These are phyloP conservation scores for Ophioninae sp. DNA, from an alignment of 2,888 invertebrate species.

Conservation along the genomic window DNA sequence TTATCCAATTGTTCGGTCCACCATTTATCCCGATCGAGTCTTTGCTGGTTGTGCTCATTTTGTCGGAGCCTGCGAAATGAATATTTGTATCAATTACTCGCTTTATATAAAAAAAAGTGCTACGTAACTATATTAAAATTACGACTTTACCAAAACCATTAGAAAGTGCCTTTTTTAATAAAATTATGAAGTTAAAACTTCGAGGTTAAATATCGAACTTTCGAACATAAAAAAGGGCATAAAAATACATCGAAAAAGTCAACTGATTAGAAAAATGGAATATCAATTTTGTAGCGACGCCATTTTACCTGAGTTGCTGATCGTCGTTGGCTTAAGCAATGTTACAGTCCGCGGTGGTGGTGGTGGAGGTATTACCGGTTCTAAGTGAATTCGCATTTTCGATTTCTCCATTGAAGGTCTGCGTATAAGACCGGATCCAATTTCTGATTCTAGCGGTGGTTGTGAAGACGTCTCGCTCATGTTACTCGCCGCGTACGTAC, in stretches of 20 bases:
- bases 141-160: no score
- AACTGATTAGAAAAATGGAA: not conserved
- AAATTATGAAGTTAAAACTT: not conserved
- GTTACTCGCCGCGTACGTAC: slow-evolving; percentile 75
- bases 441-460: slow-evolving; percentile 65
- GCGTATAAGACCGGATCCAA: slow-evolving; percentile 69
- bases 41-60: slow-evolving; percentile 70
- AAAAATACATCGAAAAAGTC: not conserved
- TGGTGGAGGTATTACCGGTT: slow-evolving; percentile 75
- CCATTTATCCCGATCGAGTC: slow-evolving; percentile 72
- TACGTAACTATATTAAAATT: no score
- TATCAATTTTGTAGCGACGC: not conserved
- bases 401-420: slow-evolving; percentile 77
- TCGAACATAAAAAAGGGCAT: no score
- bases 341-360: slow-evolving; percentile 78
- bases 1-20: slow-evolving; percentile 69
- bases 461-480: slow-evolving; percentile 73
- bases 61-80: slow-evolving; percentile 63
- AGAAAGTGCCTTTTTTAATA: no score
- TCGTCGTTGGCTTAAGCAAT: slow-evolving; percentile 72
- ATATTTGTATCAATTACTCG: not conserved
- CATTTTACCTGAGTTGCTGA: slow-evolving; percentile 70
- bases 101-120: no score
- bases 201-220: not conserved
- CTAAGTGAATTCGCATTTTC: slow-evolving; percentile 75